Conservation (phyloP, 2,888 invertebrate species). For the Hyposoter didymator region DNA sequence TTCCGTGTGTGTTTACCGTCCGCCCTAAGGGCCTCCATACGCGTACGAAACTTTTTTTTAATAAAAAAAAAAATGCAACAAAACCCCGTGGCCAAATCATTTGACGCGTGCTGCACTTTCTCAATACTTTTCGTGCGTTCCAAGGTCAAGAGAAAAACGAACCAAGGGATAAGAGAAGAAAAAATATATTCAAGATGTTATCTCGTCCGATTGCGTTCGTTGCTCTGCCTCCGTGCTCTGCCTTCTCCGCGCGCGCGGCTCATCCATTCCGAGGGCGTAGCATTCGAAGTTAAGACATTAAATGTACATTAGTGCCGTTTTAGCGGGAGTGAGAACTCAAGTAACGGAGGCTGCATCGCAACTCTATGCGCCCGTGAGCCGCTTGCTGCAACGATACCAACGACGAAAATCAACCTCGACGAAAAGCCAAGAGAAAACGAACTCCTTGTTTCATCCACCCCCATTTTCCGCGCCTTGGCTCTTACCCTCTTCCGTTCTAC, state of each 20-base stretch:
- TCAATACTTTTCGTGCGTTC: constrained; percentile 33
- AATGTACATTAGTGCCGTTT: constrained; percentile 80
- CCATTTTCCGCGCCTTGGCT: background rate
- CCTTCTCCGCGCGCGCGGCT: constrained; percentile 47
- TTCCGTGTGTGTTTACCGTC: constrained; percentile 31
- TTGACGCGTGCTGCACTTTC: constrained; percentile 16
- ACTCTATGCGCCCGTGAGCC: constrained; percentile 13
- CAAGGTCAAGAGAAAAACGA: constrained; percentile 68
- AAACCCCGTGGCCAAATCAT: background rate
- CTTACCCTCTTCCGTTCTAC: background rate
- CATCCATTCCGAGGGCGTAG: constrained; percentile 62
- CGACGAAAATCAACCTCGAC: constrained; percentile 34
- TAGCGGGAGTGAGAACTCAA: constrained; percentile 64
- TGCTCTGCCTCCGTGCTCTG: constrained; percentile 18
- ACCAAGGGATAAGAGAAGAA: constrained; percentile 33
- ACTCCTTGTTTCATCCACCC: constrained; percentile 2
- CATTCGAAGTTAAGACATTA: constrained; percentile 83
- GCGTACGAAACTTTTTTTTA: background rate
- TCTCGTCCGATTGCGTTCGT: constrained; percentile 69
- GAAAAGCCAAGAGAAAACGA: constrained; percentile 30
- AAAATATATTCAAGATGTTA: constrained; percentile 80
- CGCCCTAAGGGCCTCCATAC: constrained; percentile 11
- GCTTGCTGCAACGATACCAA: constrained; percentile 3
- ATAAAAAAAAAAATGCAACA: constrained; percentile 14
- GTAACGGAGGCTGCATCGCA: constrained; percentile 42